Base-by-base conservation (phyloP, 2,888 invertebrate genomes). In the Galerucella pusilla region DNA sequence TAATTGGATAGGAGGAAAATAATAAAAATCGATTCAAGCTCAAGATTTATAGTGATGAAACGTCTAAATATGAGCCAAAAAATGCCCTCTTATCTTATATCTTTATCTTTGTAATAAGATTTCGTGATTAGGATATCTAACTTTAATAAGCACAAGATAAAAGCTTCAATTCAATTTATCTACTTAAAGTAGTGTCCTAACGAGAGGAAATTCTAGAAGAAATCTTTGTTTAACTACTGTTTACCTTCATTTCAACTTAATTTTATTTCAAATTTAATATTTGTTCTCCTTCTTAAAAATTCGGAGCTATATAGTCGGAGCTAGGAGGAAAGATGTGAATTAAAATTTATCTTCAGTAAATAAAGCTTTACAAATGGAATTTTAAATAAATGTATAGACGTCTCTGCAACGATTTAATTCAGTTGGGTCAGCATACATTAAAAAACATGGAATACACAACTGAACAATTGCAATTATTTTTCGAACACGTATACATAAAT, bases 201-300 rank as follows among this genome's bases (percentile, higher is more conserved):
- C 52, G 52, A 52, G 52, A 52, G 35, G 7, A 52, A 52, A 14
- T n/a, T 57, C 57, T 57, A 20, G 10, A 57, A 9, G n/a, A n/a
- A 63, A 63, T 61, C 42, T 63, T 63, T 42, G 35, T 42, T 7
- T 28, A 63, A 63, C 63, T 63, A n/a, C 14, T 42, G n/a, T 61
- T 61, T 61, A 42, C 61, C 61, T 61, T 61, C 61, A 61, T 63
- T 42, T n/a, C 11, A 63, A 42, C 63, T 63, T 42, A 63, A 63
- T 42, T 63, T 63, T 63, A 63, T 60, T 60, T 60, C 59, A 59
- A 25, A 61, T 63, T 35, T 63, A 42, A n/a, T 63, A 35, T 63
- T 63, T 11, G 20, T 57, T 57, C 57, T 20, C 10, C 57, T 20
- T 57, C 57, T 20, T 20, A 20, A 57, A 57, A 20, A 20, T 57